Percentiles rank a stretch among this genome's conserved stretches.
phyloP scores from a whole-genome alignment of 2,113 vertebrate genomes.

The Hemicordylus capensis region DNA sequence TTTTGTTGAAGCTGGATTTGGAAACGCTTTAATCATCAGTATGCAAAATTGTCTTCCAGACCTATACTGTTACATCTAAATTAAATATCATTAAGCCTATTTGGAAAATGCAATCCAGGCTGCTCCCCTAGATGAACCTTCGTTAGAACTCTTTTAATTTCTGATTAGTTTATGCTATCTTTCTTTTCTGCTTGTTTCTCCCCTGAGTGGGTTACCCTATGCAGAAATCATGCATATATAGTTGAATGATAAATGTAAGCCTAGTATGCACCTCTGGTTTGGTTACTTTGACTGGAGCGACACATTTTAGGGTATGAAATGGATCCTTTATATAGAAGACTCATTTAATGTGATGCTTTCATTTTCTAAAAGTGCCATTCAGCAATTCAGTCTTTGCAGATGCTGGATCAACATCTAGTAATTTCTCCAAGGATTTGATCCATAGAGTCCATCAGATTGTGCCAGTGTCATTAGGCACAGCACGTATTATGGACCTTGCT shows the following conservation, averaged over 20 bases:
- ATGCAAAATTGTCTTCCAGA: background rate
- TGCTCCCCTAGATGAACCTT: background rate
- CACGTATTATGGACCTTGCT: background rate
- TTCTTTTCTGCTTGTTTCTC: background rate
- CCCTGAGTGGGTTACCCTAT: background rate
- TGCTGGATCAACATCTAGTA: too few species aligned
- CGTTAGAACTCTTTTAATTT: background rate
- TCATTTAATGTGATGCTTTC: background rate
- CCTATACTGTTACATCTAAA: constrained; percentile 9
- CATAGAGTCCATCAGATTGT: background rate
- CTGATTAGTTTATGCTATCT: background rate
- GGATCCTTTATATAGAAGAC: background rate
- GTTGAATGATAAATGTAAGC: background rate
- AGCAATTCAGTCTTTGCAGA: background rate
- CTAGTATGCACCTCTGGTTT: background rate
- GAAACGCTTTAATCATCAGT: constrained; percentile 11
- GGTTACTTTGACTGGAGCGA: background rate
- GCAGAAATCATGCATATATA: background rate
- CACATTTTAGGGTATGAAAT: background rate
- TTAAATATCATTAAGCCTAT: background rate
- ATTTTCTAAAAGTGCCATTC: background rate
- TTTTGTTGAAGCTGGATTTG: constrained; percentile 10
- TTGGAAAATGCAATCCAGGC: constrained; percentile 8
- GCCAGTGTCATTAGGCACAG: background rate
- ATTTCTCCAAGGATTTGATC: background rate